Evolutionary conservation across 2,113 vertebrate genomes (phyloP).

Genomic region (Larimichthys polyactis): DNA sequence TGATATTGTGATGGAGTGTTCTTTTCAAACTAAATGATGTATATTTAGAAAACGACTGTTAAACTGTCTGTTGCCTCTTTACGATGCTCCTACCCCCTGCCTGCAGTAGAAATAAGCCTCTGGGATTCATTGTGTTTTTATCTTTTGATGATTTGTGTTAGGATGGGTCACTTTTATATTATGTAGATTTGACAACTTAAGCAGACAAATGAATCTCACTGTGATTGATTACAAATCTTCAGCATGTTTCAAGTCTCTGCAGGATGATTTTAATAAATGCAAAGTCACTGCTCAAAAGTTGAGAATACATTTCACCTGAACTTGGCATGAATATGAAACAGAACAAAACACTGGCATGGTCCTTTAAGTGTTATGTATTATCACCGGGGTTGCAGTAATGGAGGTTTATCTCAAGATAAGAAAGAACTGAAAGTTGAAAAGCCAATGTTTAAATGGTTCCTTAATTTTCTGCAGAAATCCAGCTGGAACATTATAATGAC

Average conservation of each 20-base stretch:
- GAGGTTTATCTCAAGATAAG: background rate
- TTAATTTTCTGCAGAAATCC: background rate
- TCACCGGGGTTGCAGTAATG: background rate
- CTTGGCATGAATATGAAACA: background rate
- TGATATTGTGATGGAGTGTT: no score
- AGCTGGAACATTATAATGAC: background rate
- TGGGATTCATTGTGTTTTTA: no score
- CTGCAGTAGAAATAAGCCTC: no score
- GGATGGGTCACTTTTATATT: no score
- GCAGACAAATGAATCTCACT: background rate
- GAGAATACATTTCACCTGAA: background rate
- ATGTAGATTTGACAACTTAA: background rate
- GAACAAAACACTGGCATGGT: background rate
- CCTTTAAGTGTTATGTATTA: background rate
- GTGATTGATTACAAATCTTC: background rate
- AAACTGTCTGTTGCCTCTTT: no score
- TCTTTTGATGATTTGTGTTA: no score
- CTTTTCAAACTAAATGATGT: no score
- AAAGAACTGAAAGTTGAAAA: background rate
- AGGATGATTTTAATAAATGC: background rate
- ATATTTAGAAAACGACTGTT: no score
- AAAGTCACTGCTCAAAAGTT: background rate
- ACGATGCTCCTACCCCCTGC: no score
- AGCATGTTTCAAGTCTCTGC: slow-evolving; percentile 5
- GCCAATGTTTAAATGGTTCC: background rate